Evolutionary conservation across 2,888 invertebrate species (phyloP).

Genomic region (Sinelater perroti): DNA sequence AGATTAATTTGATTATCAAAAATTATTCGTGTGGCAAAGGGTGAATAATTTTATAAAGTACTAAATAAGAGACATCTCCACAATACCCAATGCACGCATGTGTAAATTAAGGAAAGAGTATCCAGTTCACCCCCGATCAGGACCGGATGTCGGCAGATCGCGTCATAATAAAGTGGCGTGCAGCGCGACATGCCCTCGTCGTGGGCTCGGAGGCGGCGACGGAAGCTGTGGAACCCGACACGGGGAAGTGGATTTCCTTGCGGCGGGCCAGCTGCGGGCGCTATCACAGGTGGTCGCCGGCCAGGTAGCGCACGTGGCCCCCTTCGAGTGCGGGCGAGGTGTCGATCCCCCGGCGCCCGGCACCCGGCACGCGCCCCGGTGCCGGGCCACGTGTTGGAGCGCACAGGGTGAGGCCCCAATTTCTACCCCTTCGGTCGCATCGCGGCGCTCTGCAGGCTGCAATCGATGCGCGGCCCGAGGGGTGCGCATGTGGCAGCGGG

Average conservation of each 20-base stretch:
- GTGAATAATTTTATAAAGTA: no score
- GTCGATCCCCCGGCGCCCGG: constrained; percentile 48
- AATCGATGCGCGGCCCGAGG: constrained; percentile 48
- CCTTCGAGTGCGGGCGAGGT: constrained; percentile 43
- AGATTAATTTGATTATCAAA: no score
- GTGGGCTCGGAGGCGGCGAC: no score
- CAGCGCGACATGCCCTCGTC: no score
- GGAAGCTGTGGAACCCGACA: constrained; percentile 46
- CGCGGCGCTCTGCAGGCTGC: constrained; percentile 40
- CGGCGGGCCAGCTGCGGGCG: constrained; percentile 43
- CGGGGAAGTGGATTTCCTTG: constrained; percentile 40
- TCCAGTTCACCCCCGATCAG: no score
- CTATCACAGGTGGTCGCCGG: constrained; percentile 45
- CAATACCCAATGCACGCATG: no score
- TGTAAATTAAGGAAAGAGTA: no score
- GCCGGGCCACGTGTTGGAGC: constrained; percentile 48
- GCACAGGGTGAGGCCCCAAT: constrained; percentile 44
- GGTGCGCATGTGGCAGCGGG: constrained; percentile 40
- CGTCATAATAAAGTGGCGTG: no score
- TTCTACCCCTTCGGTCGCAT: constrained; percentile 40
- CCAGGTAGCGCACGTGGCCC: constrained; percentile 42
- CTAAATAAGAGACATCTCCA: no score
- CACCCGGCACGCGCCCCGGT: constrained; percentile 49
- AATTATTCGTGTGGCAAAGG: no score
- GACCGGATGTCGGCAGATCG: no score